Percentiles rank a stretch among this genome's conserved stretches.
Evolutionary conservation across 2,113 vertebrate genomes (phyloP).

Genomic region (Pimephales promelas): DNA sequence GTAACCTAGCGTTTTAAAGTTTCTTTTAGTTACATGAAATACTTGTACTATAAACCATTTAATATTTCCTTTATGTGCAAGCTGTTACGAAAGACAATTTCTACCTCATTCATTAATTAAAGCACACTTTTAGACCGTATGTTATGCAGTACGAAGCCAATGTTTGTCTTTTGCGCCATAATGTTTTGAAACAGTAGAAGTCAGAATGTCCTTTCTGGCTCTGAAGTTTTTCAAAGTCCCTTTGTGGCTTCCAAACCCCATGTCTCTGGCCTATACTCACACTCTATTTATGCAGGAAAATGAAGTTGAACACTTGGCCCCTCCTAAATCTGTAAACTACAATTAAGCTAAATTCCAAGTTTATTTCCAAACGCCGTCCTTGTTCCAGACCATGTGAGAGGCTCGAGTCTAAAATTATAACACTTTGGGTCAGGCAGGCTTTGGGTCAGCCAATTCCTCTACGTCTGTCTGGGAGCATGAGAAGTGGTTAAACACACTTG

Average conservation of each 20-base stretch:
- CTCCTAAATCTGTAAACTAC: slow-evolving; percentile 83
- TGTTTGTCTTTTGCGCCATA: neutral
- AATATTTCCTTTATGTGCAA: neutral
- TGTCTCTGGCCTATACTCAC: slow-evolving; percentile 77
- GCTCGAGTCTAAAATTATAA: slow-evolving; percentile 80
- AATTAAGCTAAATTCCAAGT: slow-evolving; percentile 83
- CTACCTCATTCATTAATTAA: neutral
- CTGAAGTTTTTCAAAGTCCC: slow-evolving; percentile 75
- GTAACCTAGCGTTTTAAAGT: neutral
- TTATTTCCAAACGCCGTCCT: slow-evolving; percentile 79
- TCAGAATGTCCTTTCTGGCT: slow-evolving; percentile 69
- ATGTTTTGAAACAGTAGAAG: slow-evolving; percentile 46
- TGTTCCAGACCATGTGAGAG: slow-evolving; percentile 81
- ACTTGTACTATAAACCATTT: too few species aligned
- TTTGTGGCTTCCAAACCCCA: slow-evolving; percentile 79
- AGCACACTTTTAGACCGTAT: neutral
- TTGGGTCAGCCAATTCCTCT: slow-evolving; percentile 65
- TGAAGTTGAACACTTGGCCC: slow-evolving; percentile 80
- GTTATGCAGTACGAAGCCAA: slow-evolving; percentile 12
- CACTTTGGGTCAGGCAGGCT: slow-evolving; percentile 77
- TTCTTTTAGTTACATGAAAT: too few species aligned
- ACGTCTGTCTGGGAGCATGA: neutral
- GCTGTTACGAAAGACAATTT: neutral
- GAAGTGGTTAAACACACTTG: slow-evolving; percentile 10
- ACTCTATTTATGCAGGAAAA: slow-evolving; percentile 82